These are phyloP conservation scores for Oithona nana DNA, from an alignment of 2,888 invertebrate species.

Conservation along the genomic window DNA sequence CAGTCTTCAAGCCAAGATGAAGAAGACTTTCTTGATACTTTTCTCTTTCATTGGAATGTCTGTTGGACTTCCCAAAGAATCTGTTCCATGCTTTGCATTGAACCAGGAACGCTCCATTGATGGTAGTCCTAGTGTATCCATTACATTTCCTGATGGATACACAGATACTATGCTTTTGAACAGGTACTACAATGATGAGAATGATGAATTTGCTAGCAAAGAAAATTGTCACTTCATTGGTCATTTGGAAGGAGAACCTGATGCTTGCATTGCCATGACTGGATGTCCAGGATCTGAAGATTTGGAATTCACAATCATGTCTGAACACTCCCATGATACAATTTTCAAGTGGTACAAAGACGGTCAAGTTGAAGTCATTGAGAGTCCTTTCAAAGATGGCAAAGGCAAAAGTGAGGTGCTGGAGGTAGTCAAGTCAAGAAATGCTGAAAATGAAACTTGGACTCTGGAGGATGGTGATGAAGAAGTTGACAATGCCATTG, in stretches of 20 bases:
- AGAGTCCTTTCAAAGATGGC: neutral
- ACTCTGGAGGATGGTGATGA: neutral
- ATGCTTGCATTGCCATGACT: neutral
- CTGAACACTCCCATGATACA: neutral
- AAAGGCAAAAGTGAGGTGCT: neutral
- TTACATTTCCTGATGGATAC: neutral
- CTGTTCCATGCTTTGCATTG: neutral
- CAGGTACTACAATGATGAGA: neutral
- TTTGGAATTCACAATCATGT: neutral
- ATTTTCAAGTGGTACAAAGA: neutral
- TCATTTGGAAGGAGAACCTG: neutral
- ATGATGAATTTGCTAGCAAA: neutral
- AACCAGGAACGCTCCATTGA: neutral
- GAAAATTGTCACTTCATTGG: neutral
- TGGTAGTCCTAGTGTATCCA: neutral
- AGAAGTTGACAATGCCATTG: neutral
- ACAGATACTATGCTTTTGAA: neutral
- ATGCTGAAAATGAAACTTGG: neutral
- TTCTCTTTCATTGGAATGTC: too few species aligned
- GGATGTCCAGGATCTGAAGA: neutral
- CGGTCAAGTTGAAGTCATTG: neutral
- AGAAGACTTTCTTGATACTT: too few species aligned
- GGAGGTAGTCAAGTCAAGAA: neutral
- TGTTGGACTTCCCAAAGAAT: too few species aligned
- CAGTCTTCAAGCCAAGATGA: too few species aligned